A percentile compares a stretch with the other conserved stretches of the same genome.
Evolutionary conservation across 2,113 vertebrate genomes (phyloP).

Genomic region (Harpagus bidentatus): DNA sequence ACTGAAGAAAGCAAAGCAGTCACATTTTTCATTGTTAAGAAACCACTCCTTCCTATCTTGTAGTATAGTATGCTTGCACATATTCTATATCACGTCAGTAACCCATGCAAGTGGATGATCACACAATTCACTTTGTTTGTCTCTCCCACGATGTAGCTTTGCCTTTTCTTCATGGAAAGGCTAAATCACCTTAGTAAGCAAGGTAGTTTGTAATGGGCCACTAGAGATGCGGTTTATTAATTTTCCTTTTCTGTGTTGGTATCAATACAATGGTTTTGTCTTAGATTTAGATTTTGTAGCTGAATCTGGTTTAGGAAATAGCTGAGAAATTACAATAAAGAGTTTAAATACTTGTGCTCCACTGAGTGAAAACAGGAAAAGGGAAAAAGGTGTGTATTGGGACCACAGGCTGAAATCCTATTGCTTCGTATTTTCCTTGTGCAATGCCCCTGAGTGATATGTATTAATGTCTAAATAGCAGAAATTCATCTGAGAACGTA

Average conservation of each 20-base stretch:
- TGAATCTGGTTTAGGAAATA: not conserved
- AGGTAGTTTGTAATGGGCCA: rapidly evolving
- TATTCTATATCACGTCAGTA: rapidly evolving
- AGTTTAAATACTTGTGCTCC: not conserved
- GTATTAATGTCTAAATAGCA: not conserved
- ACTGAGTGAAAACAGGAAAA: not conserved
- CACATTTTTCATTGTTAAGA: not conserved
- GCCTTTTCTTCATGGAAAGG: not conserved
- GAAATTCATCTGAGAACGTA: not conserved
- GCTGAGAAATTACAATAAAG: not conserved
- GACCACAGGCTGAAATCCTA: not conserved
- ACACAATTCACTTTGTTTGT: not conserved
- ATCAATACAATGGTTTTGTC: not conserved
- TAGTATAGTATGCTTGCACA: not conserved
- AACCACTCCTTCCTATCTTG: not conserved
- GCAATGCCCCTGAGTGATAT: not conserved
- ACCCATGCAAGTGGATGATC: not conserved
- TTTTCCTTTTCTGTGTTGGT: not conserved
- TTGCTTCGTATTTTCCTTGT: not conserved
- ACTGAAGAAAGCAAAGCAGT: not conserved
- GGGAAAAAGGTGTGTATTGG: not conserved
- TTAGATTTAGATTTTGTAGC: not conserved
- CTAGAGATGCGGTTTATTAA: not conserved
- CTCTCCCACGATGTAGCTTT: not conserved
- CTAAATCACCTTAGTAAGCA: not conserved